A percentile compares a stretch with the other conserved stretches of the same genome.
phyloP scores from a whole-genome alignment of 2,888 invertebrate species.

The Yponomeuta sedellus region DNA sequence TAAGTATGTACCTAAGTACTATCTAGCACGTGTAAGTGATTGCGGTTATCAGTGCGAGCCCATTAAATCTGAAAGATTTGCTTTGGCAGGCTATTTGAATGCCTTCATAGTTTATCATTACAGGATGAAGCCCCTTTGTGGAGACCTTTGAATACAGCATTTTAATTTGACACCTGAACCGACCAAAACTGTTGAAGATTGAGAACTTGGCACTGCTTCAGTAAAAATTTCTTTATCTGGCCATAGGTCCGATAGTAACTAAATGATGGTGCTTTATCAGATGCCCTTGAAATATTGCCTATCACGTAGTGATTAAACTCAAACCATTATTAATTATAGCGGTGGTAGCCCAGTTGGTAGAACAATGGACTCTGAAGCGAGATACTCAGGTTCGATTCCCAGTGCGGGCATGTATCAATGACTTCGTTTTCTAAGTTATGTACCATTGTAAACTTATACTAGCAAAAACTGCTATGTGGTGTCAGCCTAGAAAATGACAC shows the following conservation, averaged over 20 bases:
- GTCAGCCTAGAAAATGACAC: too few species aligned
- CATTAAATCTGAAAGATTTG: conserved; percentile 4
- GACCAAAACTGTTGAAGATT: neutral
- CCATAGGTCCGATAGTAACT: neutral
- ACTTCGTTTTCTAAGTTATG: too few species aligned
- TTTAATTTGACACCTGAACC: neutral
- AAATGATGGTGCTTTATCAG: neutral
- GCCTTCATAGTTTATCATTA: neutral
- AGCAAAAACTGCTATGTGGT: too few species aligned
- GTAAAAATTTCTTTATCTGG: neutral
- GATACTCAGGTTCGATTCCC: too few species aligned
- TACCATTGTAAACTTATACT: too few species aligned
- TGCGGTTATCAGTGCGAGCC: conserved; percentile 5
- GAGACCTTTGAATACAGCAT: neutral
- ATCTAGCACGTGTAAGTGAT: conserved; percentile 5
- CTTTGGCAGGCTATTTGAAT: conserved; percentile 32
- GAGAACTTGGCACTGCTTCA: neutral
- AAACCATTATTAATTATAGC: too few species aligned
- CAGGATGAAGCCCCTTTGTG: neutral
- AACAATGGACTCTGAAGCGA: too few species aligned
- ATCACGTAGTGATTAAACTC: too few species aligned
- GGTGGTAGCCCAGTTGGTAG: too few species aligned
- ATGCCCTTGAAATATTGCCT: conserved; percentile 23
- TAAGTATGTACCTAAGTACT: neutral
- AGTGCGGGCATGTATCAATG: too few species aligned